Base-by-base conservation (phyloP, 2,888 invertebrate genomes). In the Lycophotia porphyrea region DNA sequence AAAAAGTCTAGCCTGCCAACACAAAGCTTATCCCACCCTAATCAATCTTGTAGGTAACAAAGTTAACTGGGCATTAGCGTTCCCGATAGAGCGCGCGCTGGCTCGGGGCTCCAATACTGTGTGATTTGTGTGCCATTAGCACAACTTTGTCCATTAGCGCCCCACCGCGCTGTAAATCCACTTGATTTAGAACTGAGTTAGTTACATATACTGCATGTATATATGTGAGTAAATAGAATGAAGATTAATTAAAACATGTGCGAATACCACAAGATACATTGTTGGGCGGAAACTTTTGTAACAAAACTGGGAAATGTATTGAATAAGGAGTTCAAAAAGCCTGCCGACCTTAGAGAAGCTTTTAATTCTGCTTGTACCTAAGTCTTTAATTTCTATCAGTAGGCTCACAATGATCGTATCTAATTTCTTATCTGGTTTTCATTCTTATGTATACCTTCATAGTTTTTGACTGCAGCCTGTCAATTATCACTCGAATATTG, bases 91-190 rank as follows among this genome's bases (percentile, higher is more conserved):
- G 27, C 24, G 77, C 66, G 66, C 36, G 31, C 47, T 49, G 73
- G 36, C 73, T 64, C n/a, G 47, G 47, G 67, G 78, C 71, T 70
- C 78, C 84, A 78, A 84, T 87, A 77, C 87, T 64, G 70, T 80
- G 85, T 84, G 87, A 87, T 86, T 87, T 87, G 87, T 85, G 87
- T 74, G 76, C 82, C 87, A 87, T 87, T 87, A 84, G 66, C 78
- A 65, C 81, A 91, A 91, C 91, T 92, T 92, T 86, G 82, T 84
- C 90, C 93, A 93, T 93, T 93, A 88, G 78, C 76, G 65, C 85
- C 75, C 75, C 75, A 72, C 71, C 79, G 73, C 84, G 72, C 73
- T 86, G 91, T 92, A 92, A 92, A 92, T 92, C 91, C 87, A 85
- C 87, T 90, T 93, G 93, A 93, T 93, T 92, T 93, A 92, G 88